Evolutionary conservation across 2,113 vertebrate genomes (phyloP).

Genomic region (Turdus rufiventris): DNA sequence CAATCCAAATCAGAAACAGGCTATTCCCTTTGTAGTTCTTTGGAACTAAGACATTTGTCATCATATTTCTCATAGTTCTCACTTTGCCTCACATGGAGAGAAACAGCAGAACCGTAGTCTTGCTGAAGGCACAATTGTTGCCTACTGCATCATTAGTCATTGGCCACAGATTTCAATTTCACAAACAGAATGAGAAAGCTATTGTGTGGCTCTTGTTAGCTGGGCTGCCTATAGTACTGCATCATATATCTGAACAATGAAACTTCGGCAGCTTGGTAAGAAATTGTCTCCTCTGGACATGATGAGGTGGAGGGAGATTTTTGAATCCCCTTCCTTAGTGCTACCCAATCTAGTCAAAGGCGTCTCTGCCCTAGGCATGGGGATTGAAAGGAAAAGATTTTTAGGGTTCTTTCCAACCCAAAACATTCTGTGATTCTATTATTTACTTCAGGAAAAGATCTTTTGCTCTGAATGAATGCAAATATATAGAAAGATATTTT

Average conservation of each 20-base stretch:
- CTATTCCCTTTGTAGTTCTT: neutral
- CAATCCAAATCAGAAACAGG: neutral
- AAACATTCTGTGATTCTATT: neutral
- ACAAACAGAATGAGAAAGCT: neutral
- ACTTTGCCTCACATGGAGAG: neutral
- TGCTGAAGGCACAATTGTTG: neutral
- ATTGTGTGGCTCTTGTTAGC: rapidly evolving
- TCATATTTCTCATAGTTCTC: neutral
- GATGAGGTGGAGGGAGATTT: neutral
- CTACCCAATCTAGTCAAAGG: neutral
- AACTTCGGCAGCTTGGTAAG: neutral
- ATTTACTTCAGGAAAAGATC: constrained; percentile 1
- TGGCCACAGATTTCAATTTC: neutral
- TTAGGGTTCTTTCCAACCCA: neutral
- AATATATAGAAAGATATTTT: neutral
- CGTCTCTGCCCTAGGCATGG: neutral
- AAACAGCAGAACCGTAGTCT: neutral
- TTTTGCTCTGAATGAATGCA: neutral
- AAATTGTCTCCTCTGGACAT: neutral
- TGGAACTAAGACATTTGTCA: neutral
- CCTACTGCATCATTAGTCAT: neutral
- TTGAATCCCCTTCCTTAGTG: neutral
- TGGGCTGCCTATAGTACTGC: neutral
- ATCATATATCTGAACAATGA: neutral
- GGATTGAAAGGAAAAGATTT: neutral